Evolutionary conservation across 2,888 invertebrate species (phyloP), one percentile per base, ranked within the genome.

Genomic region (Drosophila peninsularis): DNA sequence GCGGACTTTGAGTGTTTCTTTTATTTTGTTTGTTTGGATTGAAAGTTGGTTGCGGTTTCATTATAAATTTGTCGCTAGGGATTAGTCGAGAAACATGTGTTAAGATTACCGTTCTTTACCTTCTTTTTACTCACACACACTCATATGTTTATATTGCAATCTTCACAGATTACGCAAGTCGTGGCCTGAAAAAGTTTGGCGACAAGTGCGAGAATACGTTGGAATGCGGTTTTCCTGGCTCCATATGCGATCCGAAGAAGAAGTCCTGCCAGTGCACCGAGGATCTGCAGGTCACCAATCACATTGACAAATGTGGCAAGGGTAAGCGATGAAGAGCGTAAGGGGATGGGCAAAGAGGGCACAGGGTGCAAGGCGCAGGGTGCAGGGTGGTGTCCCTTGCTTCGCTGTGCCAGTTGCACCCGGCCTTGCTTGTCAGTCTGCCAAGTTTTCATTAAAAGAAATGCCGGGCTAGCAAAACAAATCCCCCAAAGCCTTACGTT

Each of bases 241-340:
- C 96, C 37, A 93, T 95, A 70, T 97, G 97, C 91, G 95, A 96
- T 88, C 93, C 94, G 24, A 93, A 93, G 79, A 94, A 94, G 89
- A 95, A 94, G 90, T 94, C 94, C 78, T 97, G 97, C 91, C 94
- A 94, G 86, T 97, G 97, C 92, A 94, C 94, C 72, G 94, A 95
- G 30, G 96, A 96, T 82, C 94, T 95, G 79, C 95, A 95, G 21
- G 95, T 95, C 83, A 96, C 96, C 90, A 97, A 97, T 93, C 96
- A 97, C 91, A 93, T 96, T 87, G 96, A 97, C 92, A 97, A 96
- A 93, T 97, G 97, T 92, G 97, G 97, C 86, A 95, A 95, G 94
- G 94, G 97, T 97, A 92, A 94, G 90, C 30, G n/a, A 17, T 37
- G 13, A n/a, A 10, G 3, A 19, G 14, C 0, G n/a, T 13, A 3